Conservation (phyloP, 92 coral and sea anemone genomes). For the Heliopora coerulea region DNA sequence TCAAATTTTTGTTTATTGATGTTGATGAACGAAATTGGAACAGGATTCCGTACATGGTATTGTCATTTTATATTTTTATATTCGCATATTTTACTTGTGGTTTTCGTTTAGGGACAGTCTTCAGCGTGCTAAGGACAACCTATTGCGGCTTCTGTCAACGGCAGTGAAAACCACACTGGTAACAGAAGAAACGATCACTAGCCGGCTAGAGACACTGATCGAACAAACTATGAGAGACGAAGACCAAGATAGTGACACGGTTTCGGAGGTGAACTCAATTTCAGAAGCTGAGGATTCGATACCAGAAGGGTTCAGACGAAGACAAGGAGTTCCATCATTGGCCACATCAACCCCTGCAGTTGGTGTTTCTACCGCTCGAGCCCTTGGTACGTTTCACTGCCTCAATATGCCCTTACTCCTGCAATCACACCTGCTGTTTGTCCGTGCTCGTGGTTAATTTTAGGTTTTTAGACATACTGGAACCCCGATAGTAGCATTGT, state of each 20-base stretch:
- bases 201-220: slow-evolving; percentile 82
- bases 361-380: slow-evolving; percentile 51
- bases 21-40: too few relatives aligned
- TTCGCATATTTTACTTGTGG: too few relatives aligned
- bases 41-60: too few relatives aligned
- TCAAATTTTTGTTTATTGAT: too few relatives aligned
- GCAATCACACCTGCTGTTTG: too few relatives aligned
- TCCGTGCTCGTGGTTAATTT: too few relatives aligned
- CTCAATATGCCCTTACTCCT: too few relatives aligned
- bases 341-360: slow-evolving; percentile 94
- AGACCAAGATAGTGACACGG: slow-evolving; percentile 57
- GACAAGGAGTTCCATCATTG: slow-evolving; percentile 51
- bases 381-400: slow-evolving; percentile 47
- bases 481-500: too few relatives aligned
- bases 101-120: slow-evolving; percentile 62
- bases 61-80: too few relatives aligned
- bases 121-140: slow-evolving; percentile 73
- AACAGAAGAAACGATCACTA: slow-evolving; percentile 87
- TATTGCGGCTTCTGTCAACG: slow-evolving; percentile 76
- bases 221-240: slow-evolving; percentile 84
- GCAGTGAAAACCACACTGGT: slow-evolving; percentile 78
- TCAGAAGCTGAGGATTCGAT: slow-evolving; percentile 61
- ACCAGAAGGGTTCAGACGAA: slow-evolving; percentile 62
- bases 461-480: too few relatives aligned
- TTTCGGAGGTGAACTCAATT: slow-evolving; percentile 64